A percentile compares a stretch with the other conserved stretches of the same genome.
Evolutionary conservation across 1,140 invertebrate genomes (phyloP).

Genomic region (Bathynomus jamesi): DNA sequence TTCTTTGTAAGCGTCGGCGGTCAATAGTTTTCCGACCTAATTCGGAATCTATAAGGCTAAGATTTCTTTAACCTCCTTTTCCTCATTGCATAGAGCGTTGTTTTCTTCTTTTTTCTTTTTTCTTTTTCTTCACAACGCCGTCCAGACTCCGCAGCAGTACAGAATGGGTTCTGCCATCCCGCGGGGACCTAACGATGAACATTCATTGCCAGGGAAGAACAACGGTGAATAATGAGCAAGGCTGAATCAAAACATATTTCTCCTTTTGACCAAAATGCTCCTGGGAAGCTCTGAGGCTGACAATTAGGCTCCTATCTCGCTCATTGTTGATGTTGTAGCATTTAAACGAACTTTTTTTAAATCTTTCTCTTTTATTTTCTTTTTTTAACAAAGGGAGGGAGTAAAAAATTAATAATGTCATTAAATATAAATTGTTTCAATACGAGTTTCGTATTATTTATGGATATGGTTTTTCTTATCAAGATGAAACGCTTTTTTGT

Average conservation of each 20-base stretch:
- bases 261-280: neutral
- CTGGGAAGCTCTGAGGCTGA: neutral
- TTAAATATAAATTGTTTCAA: neutral
- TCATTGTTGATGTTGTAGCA: conserved; percentile 1
- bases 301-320: neutral
- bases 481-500: too few relatives aligned
- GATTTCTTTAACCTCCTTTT: too few relatives aligned
- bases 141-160: neutral
- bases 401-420: neutral
- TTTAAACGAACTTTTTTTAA: neutral
- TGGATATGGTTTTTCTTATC: neutral
- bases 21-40: neutral
- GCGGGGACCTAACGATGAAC: neutral
- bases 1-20: too few relatives aligned
- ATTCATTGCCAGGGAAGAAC: neutral
- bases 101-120: neutral
- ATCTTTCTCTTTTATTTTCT: neutral
- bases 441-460: neutral
- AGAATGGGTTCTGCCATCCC: neutral
- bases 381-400: neutral
- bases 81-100: neutral
- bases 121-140: neutral
- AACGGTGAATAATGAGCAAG: neutral
- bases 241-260: conserved; percentile 1
- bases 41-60: too few relatives aligned